Evolutionary conservation across 1,140 invertebrate genomes (phyloP).

Genomic region (Pseudachorutes palmiensis): DNA sequence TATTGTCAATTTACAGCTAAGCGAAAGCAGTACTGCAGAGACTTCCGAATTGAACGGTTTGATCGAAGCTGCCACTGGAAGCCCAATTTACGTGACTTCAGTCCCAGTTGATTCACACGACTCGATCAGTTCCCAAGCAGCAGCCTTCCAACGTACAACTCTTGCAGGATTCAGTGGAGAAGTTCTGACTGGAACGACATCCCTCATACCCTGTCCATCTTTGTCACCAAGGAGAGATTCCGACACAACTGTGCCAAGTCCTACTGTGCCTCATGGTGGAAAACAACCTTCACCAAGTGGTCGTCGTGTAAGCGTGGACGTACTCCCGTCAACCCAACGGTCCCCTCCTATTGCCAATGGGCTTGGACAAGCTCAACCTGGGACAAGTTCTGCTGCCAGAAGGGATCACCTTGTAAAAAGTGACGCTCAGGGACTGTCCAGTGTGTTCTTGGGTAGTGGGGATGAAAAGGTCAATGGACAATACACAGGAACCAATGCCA

Average conservation of each 20-base stretch:
- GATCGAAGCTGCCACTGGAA: conserved; percentile 51
- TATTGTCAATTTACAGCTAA: conserved; percentile 49
- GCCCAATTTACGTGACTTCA: conserved; percentile 69
- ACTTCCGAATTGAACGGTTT: conserved; percentile 58
- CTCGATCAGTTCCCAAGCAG: conserved; percentile 47
- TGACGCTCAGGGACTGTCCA: neutral
- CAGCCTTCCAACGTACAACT: conserved; percentile 40
- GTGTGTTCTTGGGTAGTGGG: conserved; percentile 13
- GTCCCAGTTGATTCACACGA: conserved; percentile 44
- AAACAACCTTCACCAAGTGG: neutral
- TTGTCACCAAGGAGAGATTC: neutral
- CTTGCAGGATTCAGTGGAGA: conserved; percentile 27
- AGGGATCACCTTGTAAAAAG: conserved; percentile 14
- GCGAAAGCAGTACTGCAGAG: conserved; percentile 53
- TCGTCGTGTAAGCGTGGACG: neutral
- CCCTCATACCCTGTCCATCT: neutral
- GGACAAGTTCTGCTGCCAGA: neutral
- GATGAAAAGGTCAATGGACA: conserved; percentile 25
- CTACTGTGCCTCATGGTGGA: neutral
- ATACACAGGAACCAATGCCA: conserved; percentile 6
- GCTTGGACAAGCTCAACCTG: neutral
- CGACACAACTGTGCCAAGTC: neutral
- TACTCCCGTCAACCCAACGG: neutral
- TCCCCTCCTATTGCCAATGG: neutral
- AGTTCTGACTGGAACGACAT: neutral